phyloP scores from a whole-genome alignment of 2,888 invertebrate species.

The Spodoptera exigua region DNA sequence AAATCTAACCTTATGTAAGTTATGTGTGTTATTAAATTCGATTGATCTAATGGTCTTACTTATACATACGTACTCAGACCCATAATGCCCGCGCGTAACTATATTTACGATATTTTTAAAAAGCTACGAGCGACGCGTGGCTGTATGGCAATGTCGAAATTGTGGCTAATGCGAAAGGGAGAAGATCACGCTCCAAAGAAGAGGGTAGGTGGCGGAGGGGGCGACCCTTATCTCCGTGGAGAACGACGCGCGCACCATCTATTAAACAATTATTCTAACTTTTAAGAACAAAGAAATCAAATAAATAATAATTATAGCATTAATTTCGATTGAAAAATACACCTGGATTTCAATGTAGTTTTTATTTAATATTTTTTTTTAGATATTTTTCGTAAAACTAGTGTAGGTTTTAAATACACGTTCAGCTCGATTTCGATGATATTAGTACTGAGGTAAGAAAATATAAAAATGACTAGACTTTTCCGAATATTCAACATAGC shows the following conservation, averaged over 20 bases:
- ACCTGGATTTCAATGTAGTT: no score
- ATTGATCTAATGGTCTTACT: background rate
- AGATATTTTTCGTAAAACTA: no score
- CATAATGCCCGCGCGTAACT: background rate
- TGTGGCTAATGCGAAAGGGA: constrained; percentile 70
- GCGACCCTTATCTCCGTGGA: constrained; percentile 60
- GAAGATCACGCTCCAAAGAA: constrained; percentile 61
- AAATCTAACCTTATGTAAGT: background rate
- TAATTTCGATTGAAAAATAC: constrained; percentile 6
- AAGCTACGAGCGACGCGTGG: constrained; percentile 48
- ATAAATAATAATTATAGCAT: constrained; percentile 10
- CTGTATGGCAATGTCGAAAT: constrained; percentile 62
- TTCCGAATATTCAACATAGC: constrained; percentile 22
- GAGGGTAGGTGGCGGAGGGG: constrained; percentile 55
- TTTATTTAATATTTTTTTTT: no score
- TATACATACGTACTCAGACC: background rate
- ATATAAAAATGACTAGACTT: background rate
- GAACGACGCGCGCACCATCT: constrained; percentile 74
- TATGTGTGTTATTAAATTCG: background rate
- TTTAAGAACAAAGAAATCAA: constrained; percentile 48
- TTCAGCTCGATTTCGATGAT: no score
- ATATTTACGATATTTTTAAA: constrained; percentile 30
- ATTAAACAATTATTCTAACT: constrained; percentile 45
- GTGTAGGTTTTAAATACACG: no score
- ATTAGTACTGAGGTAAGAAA: no score